These are phyloP conservation scores for Pomatorhinus ruficollis DNA, from an alignment of 2,113 vertebrate species.

Conservation along the genomic window DNA sequence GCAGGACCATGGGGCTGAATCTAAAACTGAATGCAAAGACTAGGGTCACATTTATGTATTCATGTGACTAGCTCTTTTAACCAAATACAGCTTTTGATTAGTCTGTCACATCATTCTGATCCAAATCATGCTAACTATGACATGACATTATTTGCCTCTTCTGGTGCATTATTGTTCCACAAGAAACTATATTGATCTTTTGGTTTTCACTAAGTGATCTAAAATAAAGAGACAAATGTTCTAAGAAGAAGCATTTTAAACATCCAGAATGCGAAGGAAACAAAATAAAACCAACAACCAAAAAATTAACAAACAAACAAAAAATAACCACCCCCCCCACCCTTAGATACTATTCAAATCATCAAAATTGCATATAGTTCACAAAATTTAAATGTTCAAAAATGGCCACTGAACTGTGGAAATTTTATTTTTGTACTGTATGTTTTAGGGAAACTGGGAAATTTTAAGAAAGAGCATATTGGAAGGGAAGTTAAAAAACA, in stretches of 20 bases:
- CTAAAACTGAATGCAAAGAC: background rate
- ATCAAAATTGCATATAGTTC: background rate
- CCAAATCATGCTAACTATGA: background rate
- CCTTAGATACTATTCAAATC: background rate
- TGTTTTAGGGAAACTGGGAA: background rate
- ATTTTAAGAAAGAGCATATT: background rate
- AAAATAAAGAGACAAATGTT: background rate
- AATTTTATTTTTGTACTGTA: background rate
- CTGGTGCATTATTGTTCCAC: background rate
- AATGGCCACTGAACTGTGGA: background rate
- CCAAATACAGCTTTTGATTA: background rate
- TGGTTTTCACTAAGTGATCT: background rate
- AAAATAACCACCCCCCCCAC: rapidly evolving
- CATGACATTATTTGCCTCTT: background rate
- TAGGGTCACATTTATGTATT: background rate
- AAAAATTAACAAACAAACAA: background rate
- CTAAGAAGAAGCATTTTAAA: background rate
- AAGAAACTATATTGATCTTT: background rate
- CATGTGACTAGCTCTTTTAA: background rate
- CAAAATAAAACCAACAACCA: background rate
- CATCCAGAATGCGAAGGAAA: background rate
- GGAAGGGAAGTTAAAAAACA: background rate
- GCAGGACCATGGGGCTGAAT: background rate
- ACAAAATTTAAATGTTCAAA: background rate
- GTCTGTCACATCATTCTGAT: background rate